Evolutionary conservation across 2,888 invertebrate genomes (phyloP).

Genomic region (Plemyria rubiginata): DNA sequence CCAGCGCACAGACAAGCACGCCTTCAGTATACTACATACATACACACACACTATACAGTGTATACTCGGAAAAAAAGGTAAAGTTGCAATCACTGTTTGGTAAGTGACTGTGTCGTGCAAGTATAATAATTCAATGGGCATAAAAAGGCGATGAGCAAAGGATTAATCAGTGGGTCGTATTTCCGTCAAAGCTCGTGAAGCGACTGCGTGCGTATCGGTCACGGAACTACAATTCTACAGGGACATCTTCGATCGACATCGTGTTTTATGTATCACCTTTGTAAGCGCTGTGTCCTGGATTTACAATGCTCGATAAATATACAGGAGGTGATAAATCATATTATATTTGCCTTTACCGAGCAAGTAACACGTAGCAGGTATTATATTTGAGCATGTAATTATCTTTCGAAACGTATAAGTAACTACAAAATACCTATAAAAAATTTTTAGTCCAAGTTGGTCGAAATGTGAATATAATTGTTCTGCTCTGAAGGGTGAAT

Average conservation of each 20-base stretch:
- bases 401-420: background rate
- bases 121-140: constrained; percentile 44
- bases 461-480: constrained; percentile 16
- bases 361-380: no score
- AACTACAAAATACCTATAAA: no score
- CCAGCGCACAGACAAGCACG: no score
- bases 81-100: background rate
- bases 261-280: constrained; percentile 40
- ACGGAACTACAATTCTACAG: constrained; percentile 50
- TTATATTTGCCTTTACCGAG: background rate
- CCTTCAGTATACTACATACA: no score
- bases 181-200: constrained; percentile 60
- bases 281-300: constrained; percentile 22
- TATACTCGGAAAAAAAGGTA: background rate
- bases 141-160: constrained; percentile 52
- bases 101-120: constrained; percentile 23
- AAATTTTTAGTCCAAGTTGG: background rate
- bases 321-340: constrained; percentile 23
- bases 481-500: constrained; percentile 17
- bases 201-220: constrained; percentile 64
- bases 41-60: no score
- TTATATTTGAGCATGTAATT: background rate
- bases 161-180: constrained; percentile 42
- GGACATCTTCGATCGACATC: constrained; percentile 44
- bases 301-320: constrained; percentile 31